phyloP scores from a whole-genome alignment of 2,888 invertebrate species.

The Exocentrus adspersus region DNA sequence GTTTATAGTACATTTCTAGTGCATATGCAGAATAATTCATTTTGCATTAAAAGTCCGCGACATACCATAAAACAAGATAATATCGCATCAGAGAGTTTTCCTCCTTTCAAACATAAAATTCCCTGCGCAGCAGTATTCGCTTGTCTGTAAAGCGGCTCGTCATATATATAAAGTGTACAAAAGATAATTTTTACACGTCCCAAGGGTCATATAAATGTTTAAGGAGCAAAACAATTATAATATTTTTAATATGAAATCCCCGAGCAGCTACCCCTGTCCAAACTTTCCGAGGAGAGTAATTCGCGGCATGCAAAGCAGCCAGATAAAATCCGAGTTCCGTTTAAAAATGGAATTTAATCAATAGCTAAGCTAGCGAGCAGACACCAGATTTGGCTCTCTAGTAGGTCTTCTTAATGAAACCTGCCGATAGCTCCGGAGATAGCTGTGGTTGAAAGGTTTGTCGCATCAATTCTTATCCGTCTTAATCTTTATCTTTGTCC shows the following conservation, averaged over 20 bases:
- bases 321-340: slow-evolving; percentile 37
- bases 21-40: too few species aligned
- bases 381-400: slow-evolving; percentile 43
- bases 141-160: not conserved
- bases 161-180: not conserved
- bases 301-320: slow-evolving; percentile 39
- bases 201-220: slow-evolving; percentile 20
- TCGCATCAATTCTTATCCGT: slow-evolving; percentile 41
- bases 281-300: slow-evolving; percentile 30
- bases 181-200: slow-evolving; percentile 11
- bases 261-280: slow-evolving; percentile 12
- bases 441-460: slow-evolving; percentile 39
- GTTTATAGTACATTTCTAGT: too few species aligned
- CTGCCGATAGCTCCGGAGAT: slow-evolving; percentile 38
- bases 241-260: slow-evolving; percentile 26
- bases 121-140: not conserved
- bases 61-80: too few species aligned
- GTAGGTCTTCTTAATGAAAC: slow-evolving; percentile 43
- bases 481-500: slow-evolving; percentile 30
- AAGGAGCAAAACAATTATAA: slow-evolving; percentile 7
- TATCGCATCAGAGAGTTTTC: too few species aligned
- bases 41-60: too few species aligned
- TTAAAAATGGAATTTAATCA: slow-evolving; percentile 45
- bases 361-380: slow-evolving; percentile 38
- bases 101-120: not conserved